Evolutionary conservation across 2,888 invertebrate genomes (phyloP).

Genomic region (Diaphora mendica): DNA sequence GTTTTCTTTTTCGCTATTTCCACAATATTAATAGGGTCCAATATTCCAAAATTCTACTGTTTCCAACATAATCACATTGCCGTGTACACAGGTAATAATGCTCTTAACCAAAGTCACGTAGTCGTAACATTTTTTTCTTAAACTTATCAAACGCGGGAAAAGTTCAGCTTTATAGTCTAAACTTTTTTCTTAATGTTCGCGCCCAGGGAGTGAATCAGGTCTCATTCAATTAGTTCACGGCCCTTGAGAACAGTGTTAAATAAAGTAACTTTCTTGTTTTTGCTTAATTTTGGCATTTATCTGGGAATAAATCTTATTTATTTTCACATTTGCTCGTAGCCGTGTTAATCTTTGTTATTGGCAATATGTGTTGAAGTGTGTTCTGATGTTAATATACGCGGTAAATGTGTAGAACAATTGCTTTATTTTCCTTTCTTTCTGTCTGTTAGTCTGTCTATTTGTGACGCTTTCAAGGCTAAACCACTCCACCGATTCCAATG

Average conservation of each 20-base stretch:
- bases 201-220: constrained; percentile 17
- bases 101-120: constrained; percentile 17
- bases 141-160: constrained; percentile 2
- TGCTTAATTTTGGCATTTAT: constrained; percentile 22
- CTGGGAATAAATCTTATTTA: constrained; percentile 9
- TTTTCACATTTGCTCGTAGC: neutral
- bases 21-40: no score
- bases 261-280: constrained; percentile 15
- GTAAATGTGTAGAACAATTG: no score
- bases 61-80: constrained; percentile 28
- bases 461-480: no score
- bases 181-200: constrained; percentile 14
- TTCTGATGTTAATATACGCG: no score
- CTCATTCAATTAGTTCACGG: constrained; percentile 20
- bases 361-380: neutral
- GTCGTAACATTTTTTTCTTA: constrained; percentile 14
- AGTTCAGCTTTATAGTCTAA: constrained; percentile 18
- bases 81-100: constrained; percentile 15
- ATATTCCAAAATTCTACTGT: no score
- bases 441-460: no score
- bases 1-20: no score
- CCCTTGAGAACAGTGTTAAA: neutral
- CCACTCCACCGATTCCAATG: no score
- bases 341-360: neutral
- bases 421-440: no score